Base-by-base conservation (phyloP, 2,797 vertebrate species). In the Tympanoctomys barrerae region DNA sequence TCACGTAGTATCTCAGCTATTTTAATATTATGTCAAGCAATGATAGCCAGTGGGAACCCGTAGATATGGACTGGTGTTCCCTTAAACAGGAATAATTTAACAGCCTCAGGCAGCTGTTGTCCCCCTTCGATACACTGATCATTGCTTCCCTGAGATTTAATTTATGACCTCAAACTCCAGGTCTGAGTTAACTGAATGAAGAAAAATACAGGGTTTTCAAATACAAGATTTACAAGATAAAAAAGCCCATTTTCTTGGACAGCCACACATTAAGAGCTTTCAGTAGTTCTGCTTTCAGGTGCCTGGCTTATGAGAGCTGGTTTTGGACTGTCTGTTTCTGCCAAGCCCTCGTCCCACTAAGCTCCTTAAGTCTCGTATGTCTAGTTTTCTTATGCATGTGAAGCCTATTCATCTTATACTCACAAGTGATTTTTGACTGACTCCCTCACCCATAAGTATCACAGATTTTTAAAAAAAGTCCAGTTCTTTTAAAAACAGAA, bases 131-230 rank as follows among this genome's bases (percentile, higher is more conserved):
- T 64, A n/a, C 71, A 68, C 39, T 77, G 79, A 93, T 87, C 54
- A 79, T n/a, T 75, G 10, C 5, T 96, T 71, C 81, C 86, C 94
- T 79, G 11, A 57, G n/a, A 77, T 93, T 93, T 90, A 90, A 94
- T 92, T 84, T 89, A 31, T n/a, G 64, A 46, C 59, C 52, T 33
- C 62, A 26, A 79, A 79, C 31, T 70, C 59, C 6, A 85, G 19
- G 5, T 91, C 42, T 42, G 36, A 91, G 85, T 8, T 61, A 2
- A 78, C 61, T 26, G 14, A 87, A 36, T 19, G 31, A 70, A 64
- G 86, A 92, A 90, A 82, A 87, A 92, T 52, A 0, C 5, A 42
- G n/a, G 39, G 70, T 88, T 73, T 96, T 93, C 93, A 96, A 36
- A 86, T 19, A 9, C 8, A 54, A 61, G 66, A 19, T 39, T 64